A percentile compares a stretch with the other conserved stretches of the same genome.
phyloP scores from a whole-genome alignment of 2,797 vertebrate species.

The Australoheros facetus region DNA sequence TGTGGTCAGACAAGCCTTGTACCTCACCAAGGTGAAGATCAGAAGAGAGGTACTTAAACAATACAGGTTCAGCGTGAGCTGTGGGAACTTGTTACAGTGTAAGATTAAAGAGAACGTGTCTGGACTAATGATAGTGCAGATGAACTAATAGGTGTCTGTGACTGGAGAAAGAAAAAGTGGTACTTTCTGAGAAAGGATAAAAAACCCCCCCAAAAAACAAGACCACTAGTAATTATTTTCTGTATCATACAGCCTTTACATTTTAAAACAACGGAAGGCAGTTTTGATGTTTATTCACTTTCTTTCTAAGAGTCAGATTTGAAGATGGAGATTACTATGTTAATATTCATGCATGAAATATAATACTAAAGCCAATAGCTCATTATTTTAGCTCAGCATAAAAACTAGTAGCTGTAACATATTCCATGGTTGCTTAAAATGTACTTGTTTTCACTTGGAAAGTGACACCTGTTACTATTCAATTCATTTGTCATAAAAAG shows the following conservation, averaged over 20 bases:
- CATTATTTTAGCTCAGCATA: not conserved
- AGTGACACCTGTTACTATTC: not conserved
- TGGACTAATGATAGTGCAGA: slow-evolving; percentile 2
- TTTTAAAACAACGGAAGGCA: not conserved
- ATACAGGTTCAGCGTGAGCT: slow-evolving; percentile 3
- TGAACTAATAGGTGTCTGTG: not conserved
- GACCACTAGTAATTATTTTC: not conserved
- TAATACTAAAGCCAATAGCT: not conserved
- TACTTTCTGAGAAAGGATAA: not conserved
- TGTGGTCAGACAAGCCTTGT: slow-evolving; percentile 24
- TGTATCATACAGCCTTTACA: not conserved
- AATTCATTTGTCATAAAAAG: not conserved
- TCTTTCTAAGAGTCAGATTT: not conserved
- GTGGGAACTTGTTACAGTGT: slow-evolving; percentile 2
- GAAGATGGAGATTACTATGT: not conserved
- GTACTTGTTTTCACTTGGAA: not conserved
- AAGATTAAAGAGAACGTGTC: slow-evolving; percentile 3
- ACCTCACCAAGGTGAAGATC: slow-evolving; percentile 23
- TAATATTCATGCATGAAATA: not conserved
- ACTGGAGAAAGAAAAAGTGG: not conserved
- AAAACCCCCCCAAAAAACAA: not conserved
- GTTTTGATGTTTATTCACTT: not conserved
- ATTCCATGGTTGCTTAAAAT: not conserved
- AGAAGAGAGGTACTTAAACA: slow-evolving; percentile 36
- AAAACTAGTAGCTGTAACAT: not conserved